Evolutionary conservation across 2,888 invertebrate genomes (phyloP).

Genomic region (Perdita meconis): DNA sequence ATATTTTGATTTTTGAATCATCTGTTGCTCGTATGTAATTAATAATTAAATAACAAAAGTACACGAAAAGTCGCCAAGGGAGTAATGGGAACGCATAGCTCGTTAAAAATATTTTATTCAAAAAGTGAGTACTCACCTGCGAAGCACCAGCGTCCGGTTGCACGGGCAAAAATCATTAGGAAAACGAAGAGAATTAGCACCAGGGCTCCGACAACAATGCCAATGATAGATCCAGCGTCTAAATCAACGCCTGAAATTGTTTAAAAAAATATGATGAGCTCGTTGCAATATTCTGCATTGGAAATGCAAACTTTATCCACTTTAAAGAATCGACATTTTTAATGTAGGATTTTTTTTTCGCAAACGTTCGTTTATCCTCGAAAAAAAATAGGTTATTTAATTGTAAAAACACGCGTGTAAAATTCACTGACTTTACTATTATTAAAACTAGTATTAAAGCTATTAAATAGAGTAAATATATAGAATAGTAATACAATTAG

Average conservation of each 20-base stretch:
- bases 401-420: neutral
- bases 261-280: conserved; percentile 22
- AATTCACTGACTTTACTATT: neutral
- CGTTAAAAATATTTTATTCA: conserved; percentile 6
- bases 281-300: neutral
- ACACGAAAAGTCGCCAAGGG: conserved; percentile 51
- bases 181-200: conserved; percentile 88
- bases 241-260: conserved; percentile 87
- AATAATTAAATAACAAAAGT: conserved; percentile 29
- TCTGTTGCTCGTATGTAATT: neutral
- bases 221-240: conserved; percentile 91
- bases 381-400: neutral
- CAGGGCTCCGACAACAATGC: conserved; percentile 90
- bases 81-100: conserved; percentile 23
- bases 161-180: conserved; percentile 90
- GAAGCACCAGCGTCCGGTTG: conserved; percentile 94
- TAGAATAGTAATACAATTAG: too few relatives aligned
- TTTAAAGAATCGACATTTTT: neutral
- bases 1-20: neutral
- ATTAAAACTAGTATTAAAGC: neutral
- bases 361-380: too few relatives aligned
- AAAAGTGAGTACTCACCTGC: conserved; percentile 88
- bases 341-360: neutral
- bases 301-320: neutral
- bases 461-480: too few relatives aligned